Conservation (phyloP, 2,888 invertebrate genomes). For the Andrena chrysosceles region DNA sequence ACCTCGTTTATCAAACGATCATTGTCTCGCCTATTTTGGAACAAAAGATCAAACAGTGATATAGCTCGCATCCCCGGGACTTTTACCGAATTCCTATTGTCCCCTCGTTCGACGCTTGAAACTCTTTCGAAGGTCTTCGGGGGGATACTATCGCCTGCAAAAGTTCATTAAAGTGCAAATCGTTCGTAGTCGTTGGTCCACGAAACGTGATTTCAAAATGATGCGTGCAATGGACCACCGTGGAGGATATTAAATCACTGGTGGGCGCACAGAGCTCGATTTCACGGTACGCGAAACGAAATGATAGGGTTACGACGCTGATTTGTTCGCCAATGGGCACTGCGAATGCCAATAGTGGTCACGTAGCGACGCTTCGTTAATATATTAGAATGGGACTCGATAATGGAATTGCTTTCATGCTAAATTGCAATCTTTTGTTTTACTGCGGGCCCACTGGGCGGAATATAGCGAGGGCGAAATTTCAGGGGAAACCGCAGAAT, state of each 20-base stretch:
- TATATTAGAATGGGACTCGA: constrained; percentile 46
- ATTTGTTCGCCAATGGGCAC: constrained; percentile 45
- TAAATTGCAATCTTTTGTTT: constrained; percentile 50
- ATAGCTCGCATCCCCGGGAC: too few species aligned
- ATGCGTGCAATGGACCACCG: constrained; percentile 36
- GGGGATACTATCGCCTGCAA: background rate
- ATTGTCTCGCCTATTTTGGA: constrained; percentile 7
- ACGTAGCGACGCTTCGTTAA: constrained; percentile 24
- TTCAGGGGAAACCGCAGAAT: constrained; percentile 14
- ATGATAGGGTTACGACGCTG: constrained; percentile 67
- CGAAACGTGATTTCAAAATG: constrained; percentile 15
- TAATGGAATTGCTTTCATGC: constrained; percentile 46
- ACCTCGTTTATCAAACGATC: constrained; percentile 10
- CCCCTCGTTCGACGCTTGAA: background rate
- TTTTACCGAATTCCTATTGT: too few species aligned
- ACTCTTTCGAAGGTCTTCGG: background rate
- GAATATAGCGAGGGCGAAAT: background rate
- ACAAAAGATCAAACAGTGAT: background rate
- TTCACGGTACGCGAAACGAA: constrained; percentile 65
- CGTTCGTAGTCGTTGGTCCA: background rate
- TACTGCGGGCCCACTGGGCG: background rate
- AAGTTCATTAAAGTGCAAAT: background rate
- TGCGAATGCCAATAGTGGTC: constrained; percentile 34
- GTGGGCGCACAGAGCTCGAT: constrained; percentile 37
- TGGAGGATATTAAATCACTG: constrained; percentile 52